Evolutionary conservation across 2,888 invertebrate genomes (phyloP).

Genomic region (Aelia acuminata): DNA sequence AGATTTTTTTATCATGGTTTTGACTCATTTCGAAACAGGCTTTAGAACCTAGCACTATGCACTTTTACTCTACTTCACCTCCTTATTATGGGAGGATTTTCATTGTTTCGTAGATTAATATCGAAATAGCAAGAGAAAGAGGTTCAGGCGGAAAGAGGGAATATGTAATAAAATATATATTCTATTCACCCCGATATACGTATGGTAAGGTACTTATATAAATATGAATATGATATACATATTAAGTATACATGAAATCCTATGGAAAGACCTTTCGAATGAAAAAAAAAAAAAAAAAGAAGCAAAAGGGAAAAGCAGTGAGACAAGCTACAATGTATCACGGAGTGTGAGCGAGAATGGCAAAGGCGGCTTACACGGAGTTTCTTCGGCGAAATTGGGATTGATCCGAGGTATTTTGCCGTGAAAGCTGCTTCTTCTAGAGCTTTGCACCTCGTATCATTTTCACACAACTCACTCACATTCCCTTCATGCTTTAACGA

Average conservation of each 20-base stretch:
- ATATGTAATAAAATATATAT: not conserved
- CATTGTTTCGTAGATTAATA: no score
- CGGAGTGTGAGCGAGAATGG: not conserved
- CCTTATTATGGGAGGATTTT: no score
- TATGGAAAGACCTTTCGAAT: not conserved
- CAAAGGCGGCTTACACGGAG: not conserved
- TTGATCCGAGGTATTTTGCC: not conserved
- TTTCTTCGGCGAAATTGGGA: slow-evolving; percentile 9
- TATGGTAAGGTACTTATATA: no score
- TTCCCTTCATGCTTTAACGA: not conserved
- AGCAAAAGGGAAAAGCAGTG: not conserved
- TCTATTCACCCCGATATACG: not conserved
- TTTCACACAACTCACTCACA: not conserved
- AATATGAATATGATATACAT: not conserved
- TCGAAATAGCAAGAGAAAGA: no score
- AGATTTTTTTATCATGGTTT: no score
- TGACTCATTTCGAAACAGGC: no score
- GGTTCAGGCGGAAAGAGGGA: no score
- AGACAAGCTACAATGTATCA: not conserved
- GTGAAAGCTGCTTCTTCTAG: slow-evolving; percentile 1
- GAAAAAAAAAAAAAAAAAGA: not conserved
- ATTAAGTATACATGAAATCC: not conserved
- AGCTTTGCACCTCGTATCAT: not conserved
- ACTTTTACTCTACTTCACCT: no score
- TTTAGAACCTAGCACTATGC: no score